phyloP scores from a whole-genome alignment of 2,797 vertebrate species.

The Buceros bicornis region DNA sequence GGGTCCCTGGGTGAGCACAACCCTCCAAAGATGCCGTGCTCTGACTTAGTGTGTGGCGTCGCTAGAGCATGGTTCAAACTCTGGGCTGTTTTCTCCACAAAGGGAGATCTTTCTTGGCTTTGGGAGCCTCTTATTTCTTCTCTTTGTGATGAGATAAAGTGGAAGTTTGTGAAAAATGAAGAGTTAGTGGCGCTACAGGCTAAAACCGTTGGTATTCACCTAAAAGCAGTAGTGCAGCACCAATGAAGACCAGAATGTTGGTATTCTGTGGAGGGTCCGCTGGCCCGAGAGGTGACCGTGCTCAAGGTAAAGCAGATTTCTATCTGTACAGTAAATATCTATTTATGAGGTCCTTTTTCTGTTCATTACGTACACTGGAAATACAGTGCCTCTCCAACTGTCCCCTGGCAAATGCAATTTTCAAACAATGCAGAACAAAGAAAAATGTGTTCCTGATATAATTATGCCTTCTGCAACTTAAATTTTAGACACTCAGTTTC shows the following conservation, averaged over 20 bases:
- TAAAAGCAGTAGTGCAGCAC: constrained; percentile 13
- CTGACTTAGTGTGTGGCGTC: background rate
- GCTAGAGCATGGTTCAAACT: background rate
- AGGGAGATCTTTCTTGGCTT: background rate
- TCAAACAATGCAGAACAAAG: constrained; percentile 68
- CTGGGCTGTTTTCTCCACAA: background rate
- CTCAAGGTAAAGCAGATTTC: background rate
- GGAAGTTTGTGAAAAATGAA: constrained; percentile 4
- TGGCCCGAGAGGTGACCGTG: background rate
- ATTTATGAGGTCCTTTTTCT: background rate
- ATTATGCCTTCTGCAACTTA: constrained; percentile 77
- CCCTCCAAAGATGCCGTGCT: background rate
- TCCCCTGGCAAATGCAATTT: constrained; percentile 37
- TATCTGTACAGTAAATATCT: background rate
- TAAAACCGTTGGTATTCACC: constrained; percentile 24
- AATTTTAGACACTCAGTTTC: constrained; percentile 79
- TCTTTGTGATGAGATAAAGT: background rate
- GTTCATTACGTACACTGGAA: background rate
- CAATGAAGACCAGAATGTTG: background rate
- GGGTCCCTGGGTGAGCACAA: background rate
- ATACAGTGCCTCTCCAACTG: background rate
- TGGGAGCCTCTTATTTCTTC: background rate
- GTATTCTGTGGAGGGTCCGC: background rate
- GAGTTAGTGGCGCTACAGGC: background rate
- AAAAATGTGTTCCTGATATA: constrained; percentile 70